A percentile compares a stretch with the other conserved stretches of the same genome.
These are phyloP conservation scores for Phoxinus dragarum DNA, from an alignment of 2,797 vertebrate genomes.

Conservation along the genomic window DNA sequence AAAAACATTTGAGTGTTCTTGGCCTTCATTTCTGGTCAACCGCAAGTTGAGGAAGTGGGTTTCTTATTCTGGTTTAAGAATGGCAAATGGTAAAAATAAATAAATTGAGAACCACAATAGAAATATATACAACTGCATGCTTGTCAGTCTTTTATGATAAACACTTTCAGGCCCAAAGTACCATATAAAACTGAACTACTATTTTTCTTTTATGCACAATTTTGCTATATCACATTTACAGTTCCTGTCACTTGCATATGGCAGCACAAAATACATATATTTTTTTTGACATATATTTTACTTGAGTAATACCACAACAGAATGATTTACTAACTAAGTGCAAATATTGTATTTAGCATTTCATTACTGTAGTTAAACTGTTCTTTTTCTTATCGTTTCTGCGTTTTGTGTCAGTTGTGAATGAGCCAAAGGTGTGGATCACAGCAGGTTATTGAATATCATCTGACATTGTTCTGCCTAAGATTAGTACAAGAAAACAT, in stretches of 20 bases:
- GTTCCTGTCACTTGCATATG: neutral
- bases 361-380: neutral
- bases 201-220: neutral
- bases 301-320: neutral
- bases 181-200: neutral
- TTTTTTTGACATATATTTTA: neutral
- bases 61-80: neutral
- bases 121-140: neutral
- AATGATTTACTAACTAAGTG: neutral
- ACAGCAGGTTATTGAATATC: neutral
- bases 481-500: neutral
- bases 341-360: conserved; percentile 4
- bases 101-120: neutral
- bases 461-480: neutral
- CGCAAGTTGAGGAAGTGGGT: neutral
- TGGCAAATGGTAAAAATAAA: neutral
- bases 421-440: conserved; percentile 33
- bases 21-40: neutral
- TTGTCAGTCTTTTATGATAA: neutral
- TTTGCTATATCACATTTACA: neutral
- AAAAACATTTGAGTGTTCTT: neutral
- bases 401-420: conserved; percentile 7
- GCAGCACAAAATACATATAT: neutral
- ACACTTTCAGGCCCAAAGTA: neutral
- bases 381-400: neutral